Base-by-base conservation (phyloP, 2,113 vertebrate species). In the Cromileptes altivelis region DNA sequence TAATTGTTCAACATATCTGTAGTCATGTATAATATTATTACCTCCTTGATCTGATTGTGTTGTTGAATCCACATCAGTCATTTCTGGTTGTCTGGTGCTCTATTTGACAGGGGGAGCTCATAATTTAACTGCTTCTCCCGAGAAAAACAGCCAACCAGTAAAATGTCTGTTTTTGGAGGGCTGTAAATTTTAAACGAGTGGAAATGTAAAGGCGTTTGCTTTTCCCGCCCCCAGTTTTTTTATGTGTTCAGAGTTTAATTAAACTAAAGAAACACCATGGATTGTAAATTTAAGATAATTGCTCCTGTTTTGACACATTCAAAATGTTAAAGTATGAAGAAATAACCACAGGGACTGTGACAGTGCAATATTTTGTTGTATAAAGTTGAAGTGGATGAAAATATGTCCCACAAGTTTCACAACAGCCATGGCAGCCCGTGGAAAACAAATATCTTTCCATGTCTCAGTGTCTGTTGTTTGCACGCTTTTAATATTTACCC, bases 101-200 rank as follows among this genome's bases (percentile, higher is more conserved):
- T 69, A 21, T 72, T 65, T 74, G 58, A 45, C 12, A 30, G 18
- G 49, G 14, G 30, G 58, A 70, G 62, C 78, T 70, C 52, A 75
- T 84, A 42, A 73, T 80, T 75, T 63, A 70, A 84, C 21, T 49
- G 56, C 55, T 42, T 85, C 57, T 57, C 21, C 5, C 0, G 0
- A 69, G 61, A 75, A 37, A 18, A 79, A 73, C 76, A 67, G 68
- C 45, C 56, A 81, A 74, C 62, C 70, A 47, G 78, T 85, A 82
- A 91, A 89, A 88, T 57, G 56, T 78, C 77, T 88, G 70, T 85
- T 83, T 90, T 86, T 65, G 67, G 61, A 82, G 25, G 37, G 33
- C 53, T 86, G 75, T 85, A 69, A 81, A 81, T 23, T 55, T 42
- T 76, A 86, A 82, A 90, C 71, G 56, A 80, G 72, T 30, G 69